Evolutionary conservation across 2,888 invertebrate genomes (phyloP).

Genomic region (Synanthedon formicaeformis): DNA sequence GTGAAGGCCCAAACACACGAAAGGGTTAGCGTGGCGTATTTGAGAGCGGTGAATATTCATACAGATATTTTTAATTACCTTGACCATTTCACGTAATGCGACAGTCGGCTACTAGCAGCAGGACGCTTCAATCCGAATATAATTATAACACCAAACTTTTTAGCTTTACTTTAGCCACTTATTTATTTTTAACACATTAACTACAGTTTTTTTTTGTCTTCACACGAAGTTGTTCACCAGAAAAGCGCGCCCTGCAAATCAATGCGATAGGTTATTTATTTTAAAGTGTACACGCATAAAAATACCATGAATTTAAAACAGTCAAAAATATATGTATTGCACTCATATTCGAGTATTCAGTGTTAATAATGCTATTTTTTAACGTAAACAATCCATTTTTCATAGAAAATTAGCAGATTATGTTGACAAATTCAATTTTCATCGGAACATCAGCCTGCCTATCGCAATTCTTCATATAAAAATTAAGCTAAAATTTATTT

Average conservation of each 20-base stretch:
- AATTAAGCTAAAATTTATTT: no score
- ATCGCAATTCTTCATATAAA: no score
- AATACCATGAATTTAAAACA: no score
- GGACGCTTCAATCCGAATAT: constrained; percentile 30
- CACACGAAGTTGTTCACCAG: constrained; percentile 57
- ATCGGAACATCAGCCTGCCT: no score
- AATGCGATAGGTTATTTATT: constrained; percentile 24
- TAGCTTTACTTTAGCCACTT: constrained; percentile 31
- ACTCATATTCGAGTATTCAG: no score
- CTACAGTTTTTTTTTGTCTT: constrained; percentile 46
- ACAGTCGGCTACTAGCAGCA: constrained; percentile 34
- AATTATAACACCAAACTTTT: constrained; percentile 28
- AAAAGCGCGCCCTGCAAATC: constrained; percentile 60
- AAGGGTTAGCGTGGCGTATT: constrained; percentile 59
- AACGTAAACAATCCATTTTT: no score
- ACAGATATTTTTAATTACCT: constrained; percentile 56
- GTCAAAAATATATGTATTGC: no score
- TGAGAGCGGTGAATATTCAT: constrained; percentile 57
- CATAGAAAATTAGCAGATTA: no score
- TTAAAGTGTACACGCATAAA: no score
- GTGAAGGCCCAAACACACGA: constrained; percentile 53
- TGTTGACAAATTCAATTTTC: no score
- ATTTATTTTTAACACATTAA: constrained; percentile 26
- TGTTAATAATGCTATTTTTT: no score
- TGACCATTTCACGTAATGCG: constrained; percentile 67